Evolutionary conservation across 2,797 vertebrate genomes (phyloP).

Genomic region (Pagetopsis macropterus): DNA sequence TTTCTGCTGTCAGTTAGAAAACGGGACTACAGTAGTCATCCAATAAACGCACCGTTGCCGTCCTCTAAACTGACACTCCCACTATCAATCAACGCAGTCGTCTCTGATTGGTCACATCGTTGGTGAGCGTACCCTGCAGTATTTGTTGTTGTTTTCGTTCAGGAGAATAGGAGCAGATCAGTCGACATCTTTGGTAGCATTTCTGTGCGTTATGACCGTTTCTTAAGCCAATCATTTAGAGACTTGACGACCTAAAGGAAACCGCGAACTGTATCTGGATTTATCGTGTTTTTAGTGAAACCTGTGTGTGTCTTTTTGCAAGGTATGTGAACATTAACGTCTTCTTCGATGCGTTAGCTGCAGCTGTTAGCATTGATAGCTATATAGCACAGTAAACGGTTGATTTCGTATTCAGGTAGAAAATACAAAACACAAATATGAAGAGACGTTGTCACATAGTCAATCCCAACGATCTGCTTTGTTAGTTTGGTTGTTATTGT

Average conservation of each 20-base stretch:
- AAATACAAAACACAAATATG: accelerated
- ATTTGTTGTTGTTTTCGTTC: slow-evolving; percentile 82
- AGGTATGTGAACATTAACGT: slow-evolving; percentile 58
- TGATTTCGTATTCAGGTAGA: neutral
- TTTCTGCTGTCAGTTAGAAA: neutral
- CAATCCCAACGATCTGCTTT: accelerated
- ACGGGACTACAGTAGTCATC: neutral
- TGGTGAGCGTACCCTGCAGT: slow-evolving; percentile 9
- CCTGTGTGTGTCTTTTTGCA: slow-evolving; percentile 23
- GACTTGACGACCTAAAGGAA: neutral
- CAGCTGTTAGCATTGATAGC: slow-evolving; percentile 20
- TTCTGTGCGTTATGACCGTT: neutral
- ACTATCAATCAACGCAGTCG: neutral
- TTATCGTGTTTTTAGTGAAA: slow-evolving; percentile 14
- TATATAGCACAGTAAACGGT: slow-evolving; percentile 3
- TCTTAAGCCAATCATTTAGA: slow-evolving; percentile 5
- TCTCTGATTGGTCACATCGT: slow-evolving; percentile 63
- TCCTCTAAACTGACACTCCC: slow-evolving; percentile 24
- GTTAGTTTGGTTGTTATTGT: neutral
- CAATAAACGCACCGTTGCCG: slow-evolving; percentile 45
- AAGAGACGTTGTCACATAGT: accelerated
- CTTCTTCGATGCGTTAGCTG: slow-evolving; percentile 13
- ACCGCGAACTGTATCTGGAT: neutral
- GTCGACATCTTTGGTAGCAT: slow-evolving; percentile 75
- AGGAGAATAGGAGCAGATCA: slow-evolving; percentile 40